Conservation (phyloP, 2,888 invertebrate genomes). For the Lasiommata megera region DNA sequence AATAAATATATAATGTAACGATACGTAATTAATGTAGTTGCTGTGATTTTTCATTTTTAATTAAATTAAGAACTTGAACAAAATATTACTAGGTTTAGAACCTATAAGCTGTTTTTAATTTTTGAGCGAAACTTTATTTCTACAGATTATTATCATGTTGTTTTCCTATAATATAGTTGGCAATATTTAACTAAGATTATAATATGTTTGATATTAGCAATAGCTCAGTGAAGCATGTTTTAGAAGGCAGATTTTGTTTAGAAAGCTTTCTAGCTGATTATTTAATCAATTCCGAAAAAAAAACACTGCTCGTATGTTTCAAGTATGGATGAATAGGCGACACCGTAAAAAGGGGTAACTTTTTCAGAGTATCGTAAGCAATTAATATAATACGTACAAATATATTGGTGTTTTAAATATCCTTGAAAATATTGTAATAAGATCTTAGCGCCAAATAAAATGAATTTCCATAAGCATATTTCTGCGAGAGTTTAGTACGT, state of each 20-base stretch:
- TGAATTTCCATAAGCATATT: background rate
- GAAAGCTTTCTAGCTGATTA: slow-evolving; percentile 23
- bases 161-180: slow-evolving; percentile 21
- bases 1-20: too few species aligned
- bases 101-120: slow-evolving; percentile 31
- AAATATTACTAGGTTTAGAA: slow-evolving; percentile 24
- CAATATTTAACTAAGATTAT: background rate
- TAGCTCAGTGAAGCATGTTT: slow-evolving; percentile 8
- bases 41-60: slow-evolving; percentile 2
- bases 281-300: too few species aligned
- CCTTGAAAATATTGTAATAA: slow-evolving; percentile 3
- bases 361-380: slow-evolving; percentile 10
- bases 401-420: slow-evolving; percentile 12
- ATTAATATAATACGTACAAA: background rate
- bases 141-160: slow-evolving; percentile 28
- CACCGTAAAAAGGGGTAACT: background rate
- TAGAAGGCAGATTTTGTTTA: background rate
- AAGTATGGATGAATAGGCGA: background rate
- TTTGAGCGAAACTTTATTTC: slow-evolving; percentile 29
- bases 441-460: background rate
- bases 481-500: background rate
- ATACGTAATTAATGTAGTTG: background rate
- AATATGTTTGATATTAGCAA: slow-evolving; percentile 11
- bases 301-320: too few species aligned
- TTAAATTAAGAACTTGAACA: background rate